Evolutionary conservation across 2,888 invertebrate species (phyloP).

Genomic region (Scotopteryx bipunctaria): DNA sequence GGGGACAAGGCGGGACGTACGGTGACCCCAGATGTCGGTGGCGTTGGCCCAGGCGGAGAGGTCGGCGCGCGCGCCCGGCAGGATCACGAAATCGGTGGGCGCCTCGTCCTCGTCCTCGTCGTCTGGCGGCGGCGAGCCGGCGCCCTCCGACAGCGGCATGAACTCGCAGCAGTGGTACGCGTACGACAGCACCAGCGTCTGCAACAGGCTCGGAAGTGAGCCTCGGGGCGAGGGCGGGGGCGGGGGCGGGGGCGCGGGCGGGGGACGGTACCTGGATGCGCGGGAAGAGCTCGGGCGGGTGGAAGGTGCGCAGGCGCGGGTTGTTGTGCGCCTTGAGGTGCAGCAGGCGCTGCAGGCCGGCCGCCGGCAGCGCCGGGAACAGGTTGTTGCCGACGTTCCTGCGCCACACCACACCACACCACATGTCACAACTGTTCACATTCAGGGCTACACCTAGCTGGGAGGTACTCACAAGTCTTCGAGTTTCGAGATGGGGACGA

Average conservation of each 20-base stretch:
- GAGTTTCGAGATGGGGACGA: conserved; percentile 89
- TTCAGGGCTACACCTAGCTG: too few relatives aligned
- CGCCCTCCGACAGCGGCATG: conserved; percentile 86
- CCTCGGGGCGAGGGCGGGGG: background rate
- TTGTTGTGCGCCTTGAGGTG: conserved; percentile 97
- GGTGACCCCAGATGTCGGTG: conserved; percentile 92
- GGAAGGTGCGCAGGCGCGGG: conserved; percentile 93
- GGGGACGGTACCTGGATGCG: conserved; percentile 83
- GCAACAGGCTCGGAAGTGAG: conserved; percentile 34
- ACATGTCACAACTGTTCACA: too few relatives aligned
- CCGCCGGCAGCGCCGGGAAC: conserved; percentile 91
- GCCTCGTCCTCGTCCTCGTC: conserved; percentile 69
- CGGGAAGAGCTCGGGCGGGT: conserved; percentile 93
- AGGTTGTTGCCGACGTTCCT: conserved; percentile 96
- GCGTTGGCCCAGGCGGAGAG: conserved; percentile 91
- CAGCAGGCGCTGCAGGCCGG: conserved; percentile 90
- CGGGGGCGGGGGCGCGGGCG: background rate
- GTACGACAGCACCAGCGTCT: conserved; percentile 93
- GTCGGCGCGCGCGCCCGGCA: conserved; percentile 66
- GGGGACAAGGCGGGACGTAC: conserved; percentile 76
- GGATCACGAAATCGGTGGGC: conserved; percentile 69
- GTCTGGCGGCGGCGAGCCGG: conserved; percentile 68
- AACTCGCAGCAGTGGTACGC: conserved; percentile 98
- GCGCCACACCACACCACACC: conserved; percentile 27
- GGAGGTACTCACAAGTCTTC: conserved; percentile 91